Evolutionary conservation across 2,113 vertebrate species (phyloP).

Genomic region (Pungitius pungitius): DNA sequence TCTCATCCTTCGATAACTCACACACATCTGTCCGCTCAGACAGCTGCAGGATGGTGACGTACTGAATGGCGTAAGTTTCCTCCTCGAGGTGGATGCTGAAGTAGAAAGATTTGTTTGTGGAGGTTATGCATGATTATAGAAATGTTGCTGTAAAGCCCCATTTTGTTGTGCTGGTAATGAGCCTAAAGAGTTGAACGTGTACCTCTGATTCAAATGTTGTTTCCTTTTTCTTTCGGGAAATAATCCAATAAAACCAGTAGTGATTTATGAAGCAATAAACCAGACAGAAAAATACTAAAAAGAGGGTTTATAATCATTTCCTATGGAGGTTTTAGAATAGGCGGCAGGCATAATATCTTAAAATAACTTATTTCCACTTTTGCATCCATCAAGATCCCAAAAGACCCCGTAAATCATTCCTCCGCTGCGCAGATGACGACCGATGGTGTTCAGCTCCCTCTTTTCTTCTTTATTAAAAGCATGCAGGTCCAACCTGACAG

Average conservation of each 20-base stretch:
- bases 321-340: conserved; percentile 27
- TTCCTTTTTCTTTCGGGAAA: conserved; percentile 37
- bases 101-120: conserved; percentile 9
- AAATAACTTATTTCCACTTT: conserved; percentile 37
- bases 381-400: conserved; percentile 7
- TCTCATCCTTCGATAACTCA: no score
- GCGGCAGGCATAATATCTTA: conserved; percentile 24
- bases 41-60: conserved; percentile 4
- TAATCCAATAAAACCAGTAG: conserved; percentile 11
- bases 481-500: conserved; percentile 41
- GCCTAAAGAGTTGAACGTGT: conserved; percentile 13
- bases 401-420: conserved; percentile 33
- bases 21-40: neutral
- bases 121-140: conserved; percentile 25
- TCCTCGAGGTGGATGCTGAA: conserved; percentile 12
- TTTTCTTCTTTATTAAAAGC: conserved; percentile 58
- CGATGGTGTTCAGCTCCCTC: conserved; percentile 28
- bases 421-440: conserved; percentile 29
- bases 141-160: neutral
- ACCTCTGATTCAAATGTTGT: conserved; percentile 19
- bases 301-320: conserved; percentile 23
- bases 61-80: neutral
- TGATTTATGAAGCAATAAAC: conserved; percentile 57
- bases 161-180: conserved; percentile 24
- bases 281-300: conserved; percentile 23